phyloP scores from a whole-genome alignment of 2,113 vertebrate species.

The Chaetura pelagica region DNA sequence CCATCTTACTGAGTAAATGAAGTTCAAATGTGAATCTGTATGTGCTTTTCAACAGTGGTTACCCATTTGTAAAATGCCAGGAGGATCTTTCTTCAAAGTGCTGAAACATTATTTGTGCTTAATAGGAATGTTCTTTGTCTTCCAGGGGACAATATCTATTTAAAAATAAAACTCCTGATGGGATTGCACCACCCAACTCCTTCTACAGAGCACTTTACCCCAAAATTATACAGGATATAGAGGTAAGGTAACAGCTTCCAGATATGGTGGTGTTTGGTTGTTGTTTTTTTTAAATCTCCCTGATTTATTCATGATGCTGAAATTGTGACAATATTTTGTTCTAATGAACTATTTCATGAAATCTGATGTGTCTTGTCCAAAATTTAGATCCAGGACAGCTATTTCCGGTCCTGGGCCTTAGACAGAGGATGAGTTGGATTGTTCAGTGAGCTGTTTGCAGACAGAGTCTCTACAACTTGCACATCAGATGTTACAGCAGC shows the following conservation, averaged over 20 bases:
- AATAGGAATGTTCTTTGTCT: constrained; percentile 53
- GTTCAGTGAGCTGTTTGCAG: neutral
- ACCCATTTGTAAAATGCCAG: neutral
- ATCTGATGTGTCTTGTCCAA: neutral
- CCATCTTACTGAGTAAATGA: neutral
- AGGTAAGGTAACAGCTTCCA: constrained; percentile 75
- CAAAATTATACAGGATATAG: constrained; percentile 89
- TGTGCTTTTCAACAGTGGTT: neutral
- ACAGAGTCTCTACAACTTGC: neutral
- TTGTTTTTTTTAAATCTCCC: neutral
- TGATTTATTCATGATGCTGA: neutral
- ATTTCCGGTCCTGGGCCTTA: neutral
- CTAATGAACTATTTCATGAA: neutral
- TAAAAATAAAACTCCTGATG: constrained; percentile 87
- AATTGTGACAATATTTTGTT: neutral
- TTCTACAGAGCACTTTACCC: constrained; percentile 90
- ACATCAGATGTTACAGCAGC: neutral
- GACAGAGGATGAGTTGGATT: neutral
- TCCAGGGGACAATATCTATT: constrained; percentile 87
- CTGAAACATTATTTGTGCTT: neutral
- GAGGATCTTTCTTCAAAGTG: neutral
- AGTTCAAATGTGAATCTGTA: neutral
- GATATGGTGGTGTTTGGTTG: neutral
- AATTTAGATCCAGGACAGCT: neutral
- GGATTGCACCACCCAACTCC: constrained; percentile 82